These are phyloP conservation scores for Phyllotreta striolata DNA, from an alignment of 2,888 invertebrate species.

Conservation along the genomic window DNA sequence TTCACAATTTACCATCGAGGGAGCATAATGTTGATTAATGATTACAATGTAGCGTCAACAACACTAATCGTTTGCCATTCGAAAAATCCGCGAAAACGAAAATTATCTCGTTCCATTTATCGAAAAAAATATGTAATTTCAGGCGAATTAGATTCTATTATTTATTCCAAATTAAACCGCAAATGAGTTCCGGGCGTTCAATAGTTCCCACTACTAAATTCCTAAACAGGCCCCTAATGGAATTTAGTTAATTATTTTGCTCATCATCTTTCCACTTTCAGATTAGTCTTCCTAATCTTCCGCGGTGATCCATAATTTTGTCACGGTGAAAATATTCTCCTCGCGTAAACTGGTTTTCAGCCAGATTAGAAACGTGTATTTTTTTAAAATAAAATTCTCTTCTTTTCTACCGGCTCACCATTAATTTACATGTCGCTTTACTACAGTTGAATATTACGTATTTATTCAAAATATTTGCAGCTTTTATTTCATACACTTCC, in stretches of 20 bases:
- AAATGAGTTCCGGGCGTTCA: not conserved
- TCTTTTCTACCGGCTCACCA: not conserved
- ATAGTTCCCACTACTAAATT: conserved; percentile 11
- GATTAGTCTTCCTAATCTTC: conserved; percentile 18
- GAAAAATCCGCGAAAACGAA: too few species aligned
- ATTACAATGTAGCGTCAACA: too few species aligned
- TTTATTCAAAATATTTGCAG: conserved; percentile 1
- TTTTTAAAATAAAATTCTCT: not conserved
- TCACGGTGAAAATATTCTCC: conserved; percentile 7
- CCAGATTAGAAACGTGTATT: conserved; percentile 7
- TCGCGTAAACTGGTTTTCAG: conserved; percentile 11
- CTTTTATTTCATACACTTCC: not conserved
- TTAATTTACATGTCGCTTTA: conserved; percentile 4
- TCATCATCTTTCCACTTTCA: conserved; percentile 23
- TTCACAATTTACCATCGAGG: too few species aligned
- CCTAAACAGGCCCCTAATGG: conserved; percentile 12
- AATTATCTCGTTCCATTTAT: too few species aligned
- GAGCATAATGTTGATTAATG: too few species aligned
- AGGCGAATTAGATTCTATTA: too few species aligned
- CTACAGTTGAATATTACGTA: not conserved
- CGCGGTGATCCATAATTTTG: conserved; percentile 6
- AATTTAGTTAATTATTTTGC: conserved; percentile 23
- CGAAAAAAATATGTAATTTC: too few species aligned
- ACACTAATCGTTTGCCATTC: too few species aligned
- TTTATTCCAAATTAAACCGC: not conserved